Evolutionary conservation across 2,888 invertebrate genomes (phyloP).

Genomic region (Adelphocoris suturalis): DNA sequence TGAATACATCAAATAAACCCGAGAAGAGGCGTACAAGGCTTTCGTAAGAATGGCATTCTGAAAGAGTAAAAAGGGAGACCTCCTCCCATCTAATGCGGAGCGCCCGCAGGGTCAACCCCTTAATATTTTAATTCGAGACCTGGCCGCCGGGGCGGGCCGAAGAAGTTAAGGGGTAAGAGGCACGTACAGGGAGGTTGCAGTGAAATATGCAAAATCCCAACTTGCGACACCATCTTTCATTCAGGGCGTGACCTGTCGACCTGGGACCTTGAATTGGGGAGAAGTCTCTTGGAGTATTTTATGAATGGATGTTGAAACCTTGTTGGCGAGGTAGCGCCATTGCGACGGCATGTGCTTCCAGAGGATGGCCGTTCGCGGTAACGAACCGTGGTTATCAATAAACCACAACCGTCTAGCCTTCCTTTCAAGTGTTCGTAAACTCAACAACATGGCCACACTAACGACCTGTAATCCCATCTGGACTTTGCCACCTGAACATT

Average conservation of each 20-base stretch:
- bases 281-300: constrained; percentile 25
- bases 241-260: constrained; percentile 63
- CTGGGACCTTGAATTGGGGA: constrained; percentile 52
- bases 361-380: neutral
- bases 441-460: no score
- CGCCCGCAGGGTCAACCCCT: constrained; percentile 42
- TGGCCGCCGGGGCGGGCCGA: neutral
- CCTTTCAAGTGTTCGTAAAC: no score
- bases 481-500: no score
- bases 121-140: constrained; percentile 55
- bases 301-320: constrained; percentile 55
- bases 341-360: neutral
- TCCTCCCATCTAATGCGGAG: constrained; percentile 47
- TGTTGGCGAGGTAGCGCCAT: neutral
- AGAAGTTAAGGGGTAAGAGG: constrained; percentile 28
- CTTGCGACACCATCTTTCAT: constrained; percentile 60
- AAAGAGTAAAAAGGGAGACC: neutral
- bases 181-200: constrained; percentile 46
- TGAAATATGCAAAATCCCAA: constrained; percentile 62
- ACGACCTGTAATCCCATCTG: no score
- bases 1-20: constrained; percentile 8
- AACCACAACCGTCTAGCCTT: neutral
- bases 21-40: constrained; percentile 1
- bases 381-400: constrained; percentile 13
- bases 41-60: constrained; percentile 19